Evolutionary conservation across 2,888 invertebrate species (phyloP), one percentile per base, ranked within the genome.

Genomic region (Allophyes oxyacanthae): DNA sequence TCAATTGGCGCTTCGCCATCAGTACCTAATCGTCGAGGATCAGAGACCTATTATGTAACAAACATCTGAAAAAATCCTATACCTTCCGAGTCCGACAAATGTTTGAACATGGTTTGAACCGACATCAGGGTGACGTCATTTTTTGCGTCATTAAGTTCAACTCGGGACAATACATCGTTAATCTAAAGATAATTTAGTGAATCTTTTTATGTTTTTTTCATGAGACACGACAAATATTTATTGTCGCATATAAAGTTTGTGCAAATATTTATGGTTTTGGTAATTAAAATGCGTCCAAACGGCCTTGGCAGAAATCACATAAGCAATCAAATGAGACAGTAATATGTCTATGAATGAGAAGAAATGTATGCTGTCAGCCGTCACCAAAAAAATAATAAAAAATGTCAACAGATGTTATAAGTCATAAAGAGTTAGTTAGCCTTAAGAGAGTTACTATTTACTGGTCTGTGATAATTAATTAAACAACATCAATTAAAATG

Each of bases 1-100:
- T 42, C 62, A 73, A 65, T 73, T 76, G 70, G 74, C 70, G 44
- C 48, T 60, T 49, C 37, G 64, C 66, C 66, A 71, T 59, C 54
- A 30, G 50, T 44, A 25, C 3, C 4, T 25, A 61, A 60, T 63
- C 53, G 60, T 34, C 28, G 43, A 53, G 43, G 72, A 75, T 78
- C 64, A 73, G 40, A 55, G 63, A 65, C 59, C 60, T 71, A 40
- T 70, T 66, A 64, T 43, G 33, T 61, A 62, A 69, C 14, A 26
- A 15, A 26, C 46, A 36, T 55, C 43, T 44, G 41, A 51, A 52
- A 59, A 58, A 58, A 44, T 55, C 49, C 28, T 43, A 52, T 52
- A 42, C 38, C n/a, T 44, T 58, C 49, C 40, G 25, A 60, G 44
- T 58, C 49, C 40, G 25, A 60, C 25, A 56, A 60, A 55, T 59